Base-by-base conservation (phyloP, 2,797 vertebrate genomes). In the Dipus sagitta region DNA sequence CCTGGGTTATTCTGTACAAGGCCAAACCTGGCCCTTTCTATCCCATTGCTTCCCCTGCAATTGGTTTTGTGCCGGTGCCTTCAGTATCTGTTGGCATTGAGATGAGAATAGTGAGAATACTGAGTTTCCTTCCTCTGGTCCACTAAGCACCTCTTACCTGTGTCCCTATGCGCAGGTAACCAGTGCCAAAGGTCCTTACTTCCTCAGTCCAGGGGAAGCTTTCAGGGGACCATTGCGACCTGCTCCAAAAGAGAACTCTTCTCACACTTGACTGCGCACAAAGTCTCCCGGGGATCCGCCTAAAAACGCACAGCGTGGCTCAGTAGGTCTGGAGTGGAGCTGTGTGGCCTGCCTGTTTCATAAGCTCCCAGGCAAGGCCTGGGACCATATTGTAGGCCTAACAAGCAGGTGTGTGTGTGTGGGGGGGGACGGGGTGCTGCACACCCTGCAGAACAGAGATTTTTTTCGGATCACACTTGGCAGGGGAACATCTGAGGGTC, bases 51-150 rank as follows among this genome's bases (percentile, higher is more conserved):
- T 95, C 77, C 77, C 38, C 30, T 30, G 81, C 54, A 75, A 74
- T 95, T 72, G 82, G 54, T 68, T 83, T 58, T 74, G 75, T 54
- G 47, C 77, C 84, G 84, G 21, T 42, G 24, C 75, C 88, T 92
- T 85, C 70, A 82, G 52, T 70, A 58, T 88, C 94, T 90, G 83
- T 54, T 58, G 47, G 47, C 47, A 74, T 76, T 32, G 87, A 88
- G 82, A 80, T 0, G 0, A 64, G 72, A 76, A 71, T 78, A 77
- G 47, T 81, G 80, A 65, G 88, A 96, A 75, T 80, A 85, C 76
- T 87, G 79, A 83, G 76, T 32, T 64, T 65, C 34, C 15, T 21
- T 75, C 72, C 34, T 21, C 38, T 7, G 20, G 67, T 26, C 75
- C 75, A 72, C 54, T 26, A 24, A 70, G 88, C 72, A 26, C 30